Conservation (phyloP, 2,888 invertebrate genomes). For the Neoitamus cyanurus region DNA sequence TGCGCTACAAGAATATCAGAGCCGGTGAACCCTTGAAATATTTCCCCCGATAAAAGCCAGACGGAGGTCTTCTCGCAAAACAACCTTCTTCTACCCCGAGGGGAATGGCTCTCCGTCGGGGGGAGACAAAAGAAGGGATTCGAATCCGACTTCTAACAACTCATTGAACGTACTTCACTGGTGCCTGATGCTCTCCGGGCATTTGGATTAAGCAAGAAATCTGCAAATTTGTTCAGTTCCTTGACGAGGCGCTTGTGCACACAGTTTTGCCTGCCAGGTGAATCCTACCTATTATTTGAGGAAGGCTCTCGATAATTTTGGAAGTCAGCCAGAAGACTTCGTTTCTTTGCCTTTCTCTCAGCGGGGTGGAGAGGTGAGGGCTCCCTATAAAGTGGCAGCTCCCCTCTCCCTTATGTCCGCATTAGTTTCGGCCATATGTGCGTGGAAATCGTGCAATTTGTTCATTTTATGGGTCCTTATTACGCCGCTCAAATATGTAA, state of each 20-base stretch:
- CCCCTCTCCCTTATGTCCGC: background rate
- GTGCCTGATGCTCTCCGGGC: background rate
- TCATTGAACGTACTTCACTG: background rate
- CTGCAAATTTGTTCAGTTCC: background rate
- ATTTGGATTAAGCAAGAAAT: conserved; percentile 1
- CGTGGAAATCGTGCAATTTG: background rate
- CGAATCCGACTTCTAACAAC: background rate
- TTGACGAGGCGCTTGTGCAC: background rate
- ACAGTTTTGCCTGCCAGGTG: background rate
- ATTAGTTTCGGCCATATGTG: background rate
- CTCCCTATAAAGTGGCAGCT: background rate
- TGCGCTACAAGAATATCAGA: background rate
- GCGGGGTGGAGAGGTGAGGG: background rate
- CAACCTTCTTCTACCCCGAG: background rate
- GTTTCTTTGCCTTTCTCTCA: background rate
- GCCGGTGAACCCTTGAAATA: background rate
- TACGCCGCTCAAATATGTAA: background rate
- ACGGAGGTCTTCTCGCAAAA: background rate
- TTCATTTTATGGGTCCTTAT: background rate
- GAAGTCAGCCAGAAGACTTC: background rate
- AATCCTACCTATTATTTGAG: background rate
- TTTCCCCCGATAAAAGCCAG: background rate
- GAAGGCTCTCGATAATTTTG: background rate
- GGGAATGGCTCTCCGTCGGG: background rate
- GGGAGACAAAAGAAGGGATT: background rate